Conservation (phyloP, 2,888 invertebrate genomes). For the Netelia melanura region DNA sequence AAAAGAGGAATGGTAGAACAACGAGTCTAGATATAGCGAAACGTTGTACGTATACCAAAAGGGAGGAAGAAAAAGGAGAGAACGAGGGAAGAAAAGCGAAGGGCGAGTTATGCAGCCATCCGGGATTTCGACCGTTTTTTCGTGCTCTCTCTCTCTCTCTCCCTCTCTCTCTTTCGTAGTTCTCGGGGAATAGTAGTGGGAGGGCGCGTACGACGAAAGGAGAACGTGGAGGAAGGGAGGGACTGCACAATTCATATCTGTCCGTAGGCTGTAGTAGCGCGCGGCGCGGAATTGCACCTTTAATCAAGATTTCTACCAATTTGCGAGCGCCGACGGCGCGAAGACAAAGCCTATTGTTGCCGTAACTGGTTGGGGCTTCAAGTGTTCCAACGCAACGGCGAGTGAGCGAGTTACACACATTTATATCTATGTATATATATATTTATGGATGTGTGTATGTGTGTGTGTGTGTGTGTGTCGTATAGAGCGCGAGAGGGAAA, state of each 20-base stretch:
- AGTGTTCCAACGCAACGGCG: constrained; percentile 83
- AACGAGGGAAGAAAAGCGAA: constrained; percentile 44
- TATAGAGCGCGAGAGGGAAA: constrained; percentile 46
- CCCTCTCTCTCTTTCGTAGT: constrained; percentile 13
- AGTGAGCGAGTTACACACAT: constrained; percentile 63
- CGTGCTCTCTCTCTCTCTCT: constrained; percentile 41
- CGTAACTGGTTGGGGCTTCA: constrained; percentile 85
- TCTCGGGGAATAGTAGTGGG: background rate
- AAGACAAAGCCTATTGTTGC: constrained; percentile 85
- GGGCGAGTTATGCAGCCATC: constrained; percentile 53
- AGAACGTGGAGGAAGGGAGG: background rate
- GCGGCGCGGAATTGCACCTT: constrained; percentile 82
- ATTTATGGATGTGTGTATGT: background rate
- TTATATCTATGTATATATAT: constrained; percentile 28
- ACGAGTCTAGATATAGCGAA: constrained; percentile 10
- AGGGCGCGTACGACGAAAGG: constrained; percentile 30
- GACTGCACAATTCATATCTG: constrained; percentile 78
- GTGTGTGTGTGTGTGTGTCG: constrained; percentile 7
- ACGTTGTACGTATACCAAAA: constrained; percentile 11
- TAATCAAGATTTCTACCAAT: constrained; percentile 85
- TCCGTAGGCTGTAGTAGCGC: constrained; percentile 79
- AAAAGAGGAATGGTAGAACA: constrained; percentile 25
- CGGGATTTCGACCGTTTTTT: constrained; percentile 42
- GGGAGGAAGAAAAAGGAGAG: constrained; percentile 36
- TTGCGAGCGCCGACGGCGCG: constrained; percentile 84